Percentiles rank a stretch among this genome's conserved stretches.
phyloP scores from a whole-genome alignment of 2,113 vertebrate species.

The Castor canadensis region DNA sequence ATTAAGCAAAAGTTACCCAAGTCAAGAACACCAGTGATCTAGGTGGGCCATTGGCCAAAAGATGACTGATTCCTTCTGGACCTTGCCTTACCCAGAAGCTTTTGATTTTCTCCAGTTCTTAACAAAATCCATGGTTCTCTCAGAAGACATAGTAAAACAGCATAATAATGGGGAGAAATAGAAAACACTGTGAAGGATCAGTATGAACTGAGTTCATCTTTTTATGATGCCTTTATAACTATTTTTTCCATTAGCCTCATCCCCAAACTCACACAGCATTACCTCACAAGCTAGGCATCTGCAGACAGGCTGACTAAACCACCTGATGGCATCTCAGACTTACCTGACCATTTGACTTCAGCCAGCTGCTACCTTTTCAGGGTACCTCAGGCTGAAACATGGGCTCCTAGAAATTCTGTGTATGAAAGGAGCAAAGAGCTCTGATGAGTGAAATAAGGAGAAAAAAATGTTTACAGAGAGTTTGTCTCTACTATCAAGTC shows the following conservation, averaged over 20 bases:
- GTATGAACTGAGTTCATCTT: neutral
- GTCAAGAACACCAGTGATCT: neutral
- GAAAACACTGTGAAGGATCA: neutral
- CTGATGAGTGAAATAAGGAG: neutral
- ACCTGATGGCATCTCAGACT: neutral
- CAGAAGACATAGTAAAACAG: neutral
- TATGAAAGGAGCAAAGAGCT: neutral
- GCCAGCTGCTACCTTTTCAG: neutral
- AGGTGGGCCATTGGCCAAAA: neutral
- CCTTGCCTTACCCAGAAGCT: neutral
- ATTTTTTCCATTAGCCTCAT: neutral
- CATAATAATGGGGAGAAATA: neutral
- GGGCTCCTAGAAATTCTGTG: neutral
- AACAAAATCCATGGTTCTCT: neutral
- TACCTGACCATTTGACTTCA: neutral
- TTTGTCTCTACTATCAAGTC: neutral
- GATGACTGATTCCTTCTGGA: neutral
- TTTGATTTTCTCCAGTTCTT: neutral
- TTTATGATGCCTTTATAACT: neutral
- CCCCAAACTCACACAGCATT: neutral
- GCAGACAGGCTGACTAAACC: neutral
- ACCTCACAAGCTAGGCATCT: neutral
- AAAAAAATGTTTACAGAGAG: neutral
- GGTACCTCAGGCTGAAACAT: neutral
- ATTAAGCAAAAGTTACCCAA: neutral